These are phyloP conservation scores for Fratercula arctica DNA, from an alignment of 2,797 vertebrate species.

Conservation along the genomic window DNA sequence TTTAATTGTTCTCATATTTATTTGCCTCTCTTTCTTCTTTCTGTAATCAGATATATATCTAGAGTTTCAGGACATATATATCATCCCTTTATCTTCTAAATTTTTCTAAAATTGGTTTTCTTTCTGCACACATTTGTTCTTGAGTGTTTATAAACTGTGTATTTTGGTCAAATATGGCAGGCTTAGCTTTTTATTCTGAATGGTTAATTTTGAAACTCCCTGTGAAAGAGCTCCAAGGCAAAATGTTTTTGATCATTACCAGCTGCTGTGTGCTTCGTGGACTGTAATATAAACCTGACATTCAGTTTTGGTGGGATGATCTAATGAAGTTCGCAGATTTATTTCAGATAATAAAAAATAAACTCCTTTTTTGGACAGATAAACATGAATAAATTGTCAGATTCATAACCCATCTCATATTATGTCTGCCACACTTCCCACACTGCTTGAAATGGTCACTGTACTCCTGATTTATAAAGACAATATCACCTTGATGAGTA, in stretches of 20 bases:
- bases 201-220: not conserved
- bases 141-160: not conserved
- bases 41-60: not conserved
- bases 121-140: not conserved
- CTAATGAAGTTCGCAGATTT: not conserved
- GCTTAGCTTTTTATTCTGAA: not conserved
- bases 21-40: not conserved
- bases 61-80: not conserved
- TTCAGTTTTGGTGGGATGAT: not conserved
- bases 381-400: conserved; percentile 20
- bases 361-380: not conserved
- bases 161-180: not conserved
- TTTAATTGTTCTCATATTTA: not conserved
- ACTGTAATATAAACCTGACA: not conserved
- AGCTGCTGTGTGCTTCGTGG: not conserved
- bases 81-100: not conserved
- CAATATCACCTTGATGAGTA: conserved; percentile 55
- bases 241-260: not conserved
- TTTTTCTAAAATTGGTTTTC: not conserved
- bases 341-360: not conserved
- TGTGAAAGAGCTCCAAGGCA: not conserved
- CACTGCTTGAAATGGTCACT: conserved; percentile 3
- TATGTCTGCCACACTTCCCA: not conserved
- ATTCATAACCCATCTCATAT: not conserved
- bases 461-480: conserved; percentile 40